Evolutionary conservation across 2,888 invertebrate genomes (phyloP), one percentile per base, ranked within the genome.

Genomic region (Metalampra italica): DNA sequence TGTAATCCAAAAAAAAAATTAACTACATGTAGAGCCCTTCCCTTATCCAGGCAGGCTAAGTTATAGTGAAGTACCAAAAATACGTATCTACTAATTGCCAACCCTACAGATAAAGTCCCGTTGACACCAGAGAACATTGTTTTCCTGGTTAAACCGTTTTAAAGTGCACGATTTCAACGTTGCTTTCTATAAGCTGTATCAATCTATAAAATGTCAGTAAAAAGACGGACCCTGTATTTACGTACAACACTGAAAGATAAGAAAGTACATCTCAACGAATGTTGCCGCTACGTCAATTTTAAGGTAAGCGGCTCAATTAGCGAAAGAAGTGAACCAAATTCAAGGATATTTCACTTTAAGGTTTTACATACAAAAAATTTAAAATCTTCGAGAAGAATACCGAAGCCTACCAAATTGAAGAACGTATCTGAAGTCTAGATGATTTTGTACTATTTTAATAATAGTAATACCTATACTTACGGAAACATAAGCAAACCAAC

Each of bases 241-340:
- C 55, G 57, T 67, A 64, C 55, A 57, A 62, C 63, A 57, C n/a
- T 40, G 47, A 34, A 46, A 61, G 67, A 68, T 60, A 66, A 62
- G 58, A 70, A 59, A 57, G 53, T 57, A 39, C 52, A 56, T 50
- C 54, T 46, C 46, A 56, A 59, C 47, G 48, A 42, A 44, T 46
- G 45, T 56, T 51, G 58, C 29, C 41, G 41, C 46, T 60, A 58
- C 57, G 59, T 65, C 63, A 62, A 59, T 67, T 57, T 52, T 59
- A 42, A 52, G 50, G 55, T 54, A 54, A 11, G 44, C 43, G 45
- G 41, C 44, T 53, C 60, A 60, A 62, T 59, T 62, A 57, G 55
- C 51, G 55, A 60, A 61, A 59, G 56, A 58, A 58, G 53, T 51
- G 49, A 43, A 47, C 55, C 43, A 41, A 52, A 56, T 56, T 53